Evolutionary conservation across 2,888 invertebrate species (phyloP), one percentile per base, ranked within the genome.

Genomic region (Nomada fucata): DNA sequence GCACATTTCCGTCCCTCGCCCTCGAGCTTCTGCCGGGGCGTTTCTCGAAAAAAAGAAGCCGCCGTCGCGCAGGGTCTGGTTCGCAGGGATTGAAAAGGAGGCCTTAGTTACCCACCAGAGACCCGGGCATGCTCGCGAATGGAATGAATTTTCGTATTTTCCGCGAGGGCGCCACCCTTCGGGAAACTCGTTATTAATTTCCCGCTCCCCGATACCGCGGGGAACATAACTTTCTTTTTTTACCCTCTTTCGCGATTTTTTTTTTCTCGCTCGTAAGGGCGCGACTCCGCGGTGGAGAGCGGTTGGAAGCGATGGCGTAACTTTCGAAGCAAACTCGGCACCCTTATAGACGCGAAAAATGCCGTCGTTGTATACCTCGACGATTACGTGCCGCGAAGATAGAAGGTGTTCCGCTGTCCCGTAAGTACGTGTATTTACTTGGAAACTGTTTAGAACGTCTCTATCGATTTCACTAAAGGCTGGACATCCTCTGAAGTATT

Each of bases 71-170:
- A 23, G 23, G 53, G 13, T 9, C 18, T 76, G 82, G 75, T 84
- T 84, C 78, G 65, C 88, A 85, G 89, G 90, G 91, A 91, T 92
- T 91, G 92, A 92, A 92, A 92, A 90, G 90, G 90, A 90, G 91
- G 90, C 88, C 89, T 88, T 91, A 92, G 92, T 91, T 92, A 88
- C 89, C 86, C 92, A 88, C 92, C 84, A 90, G 92, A 92, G 92
- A 92, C 91, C 85, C 59, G 57, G 53, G 76, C 79, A 82, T 79
- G 86, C 82, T 83, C 86, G 86, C 88, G 91, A 88, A 90, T 89
- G 87, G 90, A 91, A 92, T 91, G 91, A 90, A 91, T 91, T 90
- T 82, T 76, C 88, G 88, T 90, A 86, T 87, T 85, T 87, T 76
- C 87, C 85, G 84, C 82, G 83, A 18, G 75, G 78, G 61, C 71